Percentiles rank a stretch among this genome's conserved stretches.
These are phyloP conservation scores for Meta bourneti DNA, from an alignment of 2,888 invertebrate species.

Conservation along the genomic window DNA sequence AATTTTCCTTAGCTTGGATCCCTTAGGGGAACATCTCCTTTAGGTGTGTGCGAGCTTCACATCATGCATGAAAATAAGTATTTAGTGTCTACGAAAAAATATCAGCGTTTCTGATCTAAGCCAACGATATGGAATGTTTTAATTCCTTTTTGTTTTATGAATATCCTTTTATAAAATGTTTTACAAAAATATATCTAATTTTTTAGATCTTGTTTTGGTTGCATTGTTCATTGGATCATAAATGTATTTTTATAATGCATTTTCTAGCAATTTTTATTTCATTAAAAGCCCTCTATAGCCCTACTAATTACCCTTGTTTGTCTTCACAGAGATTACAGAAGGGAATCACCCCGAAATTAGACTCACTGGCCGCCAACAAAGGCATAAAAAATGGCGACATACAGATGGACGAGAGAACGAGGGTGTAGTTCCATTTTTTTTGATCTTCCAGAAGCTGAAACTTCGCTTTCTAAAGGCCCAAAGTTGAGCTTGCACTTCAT, in stretches of 20 bases:
- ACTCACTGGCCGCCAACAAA: background rate
- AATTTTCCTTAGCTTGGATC: background rate
- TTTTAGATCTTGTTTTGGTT: background rate
- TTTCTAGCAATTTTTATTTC: no score
- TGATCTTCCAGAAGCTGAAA: background rate
- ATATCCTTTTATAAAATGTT: no score
- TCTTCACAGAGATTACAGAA: constrained; percentile 30
- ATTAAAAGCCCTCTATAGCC: background rate
- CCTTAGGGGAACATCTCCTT: background rate
- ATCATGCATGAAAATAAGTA: background rate
- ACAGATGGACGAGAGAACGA: constrained; percentile 23
- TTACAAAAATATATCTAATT: background rate
- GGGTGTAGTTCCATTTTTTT: background rate
- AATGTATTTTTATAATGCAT: no score
- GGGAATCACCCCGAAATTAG: constrained; percentile 47
- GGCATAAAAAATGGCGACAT: constrained; percentile 2
- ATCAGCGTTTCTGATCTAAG: background rate
- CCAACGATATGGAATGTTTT: background rate
- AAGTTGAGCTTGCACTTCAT: constrained; percentile 6
- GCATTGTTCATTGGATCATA: background rate
- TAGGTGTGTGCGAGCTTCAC: background rate
- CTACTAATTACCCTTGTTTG: background rate
- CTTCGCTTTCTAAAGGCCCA: background rate
- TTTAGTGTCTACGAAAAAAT: background rate
- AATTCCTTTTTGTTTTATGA: no score